Evolutionary conservation across 37 sponge, comb jelly and placozoan species (phyloP).

Genomic region (Corticium candelabrum): DNA sequence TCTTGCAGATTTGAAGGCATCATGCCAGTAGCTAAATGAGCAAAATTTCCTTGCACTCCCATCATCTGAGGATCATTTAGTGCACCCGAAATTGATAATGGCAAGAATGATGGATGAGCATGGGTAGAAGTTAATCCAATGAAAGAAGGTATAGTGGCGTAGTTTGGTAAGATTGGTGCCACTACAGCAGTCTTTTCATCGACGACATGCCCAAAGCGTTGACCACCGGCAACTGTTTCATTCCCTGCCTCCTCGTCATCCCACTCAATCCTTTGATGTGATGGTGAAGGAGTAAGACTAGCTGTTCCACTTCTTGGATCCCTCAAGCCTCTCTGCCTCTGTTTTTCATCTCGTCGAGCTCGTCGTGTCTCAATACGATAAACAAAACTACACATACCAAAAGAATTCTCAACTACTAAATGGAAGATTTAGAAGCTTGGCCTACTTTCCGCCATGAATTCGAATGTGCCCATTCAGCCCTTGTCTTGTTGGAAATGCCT

Average conservation of each 20-base stretch:
- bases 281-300: not conserved
- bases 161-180: not conserved
- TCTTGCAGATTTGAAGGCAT: not conserved
- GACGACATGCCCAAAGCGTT: too few species aligned
- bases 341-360: not conserved
- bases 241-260: not conserved
- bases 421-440: too few species aligned
- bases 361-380: constrained; percentile 7
- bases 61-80: not conserved
- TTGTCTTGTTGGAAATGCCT: not conserved
- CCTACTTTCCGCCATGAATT: constrained; percentile 72
- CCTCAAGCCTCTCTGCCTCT: not conserved
- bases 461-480: constrained; percentile 70
- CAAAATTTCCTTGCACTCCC: not conserved
- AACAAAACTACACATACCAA: constrained; percentile 9
- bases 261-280: not conserved
- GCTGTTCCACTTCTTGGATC: not conserved
- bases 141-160: too few species aligned
- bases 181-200: not conserved
- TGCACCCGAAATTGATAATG: not conserved
- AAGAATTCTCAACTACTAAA: too few species aligned
- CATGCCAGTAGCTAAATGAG: not conserved
- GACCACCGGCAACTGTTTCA: too few species aligned
- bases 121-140: too few species aligned
- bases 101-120: not conserved